These are phyloP conservation scores for Drosophila kambysellisi DNA, from an alignment of 2,888 invertebrate genomes.

Conservation along the genomic window DNA sequence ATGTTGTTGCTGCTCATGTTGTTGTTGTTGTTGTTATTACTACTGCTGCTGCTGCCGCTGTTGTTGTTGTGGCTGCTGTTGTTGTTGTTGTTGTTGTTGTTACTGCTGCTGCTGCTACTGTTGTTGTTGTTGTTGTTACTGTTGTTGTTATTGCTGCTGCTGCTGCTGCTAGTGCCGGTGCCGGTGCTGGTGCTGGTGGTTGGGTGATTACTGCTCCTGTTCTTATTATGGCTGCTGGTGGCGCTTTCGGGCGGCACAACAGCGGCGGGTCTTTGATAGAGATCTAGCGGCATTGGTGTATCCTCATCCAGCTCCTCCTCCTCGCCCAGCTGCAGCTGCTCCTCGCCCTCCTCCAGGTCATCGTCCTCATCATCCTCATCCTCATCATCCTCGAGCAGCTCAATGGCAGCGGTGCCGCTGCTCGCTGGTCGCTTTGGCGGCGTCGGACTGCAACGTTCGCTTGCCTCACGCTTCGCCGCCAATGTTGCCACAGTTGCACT, in stretches of 20 bases:
- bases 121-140: conserved; percentile 37
- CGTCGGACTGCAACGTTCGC: conserved; percentile 83
- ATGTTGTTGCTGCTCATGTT: conserved; percentile 26
- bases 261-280: conserved; percentile 84
- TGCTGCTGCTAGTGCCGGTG: conserved; percentile 30
- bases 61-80: conserved; percentile 47
- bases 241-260: conserved; percentile 39
- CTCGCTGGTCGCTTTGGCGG: conserved; percentile 77
- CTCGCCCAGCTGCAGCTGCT: conserved; percentile 31
- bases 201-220: conserved; percentile 12
- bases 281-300: conserved; percentile 84
- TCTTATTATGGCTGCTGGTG: conserved; percentile 15
- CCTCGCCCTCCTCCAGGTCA: conserved; percentile 42
- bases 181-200: conserved; percentile 33
- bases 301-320: conserved; percentile 47
- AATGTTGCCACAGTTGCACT: conserved; percentile 25
- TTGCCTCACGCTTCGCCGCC: conserved; percentile 77
- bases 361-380: conserved; percentile 42
- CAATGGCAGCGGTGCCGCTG: conserved; percentile 48
- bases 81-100: conserved; percentile 58
- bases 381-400: conserved; percentile 63
- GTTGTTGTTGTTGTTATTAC: conserved; percentile 68
- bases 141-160: conserved; percentile 27
- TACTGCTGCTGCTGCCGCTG: not conserved
- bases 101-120: conserved; percentile 22